Percentiles rank a stretch among this genome's conserved stretches.
Evolutionary conservation across 2,888 invertebrate genomes (phyloP).

Genomic region (Polyploca ridens): DNA sequence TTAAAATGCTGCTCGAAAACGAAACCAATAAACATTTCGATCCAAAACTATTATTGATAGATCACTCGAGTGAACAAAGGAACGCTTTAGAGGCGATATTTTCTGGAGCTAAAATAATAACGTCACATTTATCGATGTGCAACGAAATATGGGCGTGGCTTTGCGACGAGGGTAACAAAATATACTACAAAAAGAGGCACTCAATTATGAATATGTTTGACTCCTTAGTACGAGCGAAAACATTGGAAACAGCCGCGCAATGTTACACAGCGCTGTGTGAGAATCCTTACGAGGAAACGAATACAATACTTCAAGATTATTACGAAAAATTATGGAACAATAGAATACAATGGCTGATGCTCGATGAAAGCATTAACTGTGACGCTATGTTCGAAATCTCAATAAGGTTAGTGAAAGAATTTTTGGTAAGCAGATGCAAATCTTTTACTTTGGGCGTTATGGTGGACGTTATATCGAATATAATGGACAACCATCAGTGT

Average conservation of each 20-base stretch:
- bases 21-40: conserved; percentile 32
- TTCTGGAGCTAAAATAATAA: conserved; percentile 26
- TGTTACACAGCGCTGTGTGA: conserved; percentile 20
- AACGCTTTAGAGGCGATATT: conserved; percentile 33
- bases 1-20: conserved; percentile 38
- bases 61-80: conserved; percentile 31
- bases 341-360: conserved; percentile 30
- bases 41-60: conserved; percentile 37
- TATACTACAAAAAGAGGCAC: conserved; percentile 28
- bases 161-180: conserved; percentile 21
- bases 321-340: conserved; percentile 29
- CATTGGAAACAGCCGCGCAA: conserved; percentile 19
- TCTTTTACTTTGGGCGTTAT: conserved; percentile 38
- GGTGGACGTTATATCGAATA: conserved; percentile 44
- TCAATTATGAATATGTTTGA: conserved; percentile 29
- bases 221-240: conserved; percentile 27
- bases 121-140: conserved; percentile 30
- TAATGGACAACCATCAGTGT: conserved; percentile 43
- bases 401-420: conserved; percentile 32
- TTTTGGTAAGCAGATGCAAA: conserved; percentile 35
- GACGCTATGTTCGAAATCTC: conserved; percentile 27
- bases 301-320: conserved; percentile 20
- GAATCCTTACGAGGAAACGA: conserved; percentile 17
- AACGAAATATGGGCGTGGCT: conserved; percentile 34
- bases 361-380: conserved; percentile 2